Evolutionary conservation across 2,113 vertebrate genomes (phyloP), one percentile per base, ranked within the genome.

Genomic region (Podarcis raffonei): DNA sequence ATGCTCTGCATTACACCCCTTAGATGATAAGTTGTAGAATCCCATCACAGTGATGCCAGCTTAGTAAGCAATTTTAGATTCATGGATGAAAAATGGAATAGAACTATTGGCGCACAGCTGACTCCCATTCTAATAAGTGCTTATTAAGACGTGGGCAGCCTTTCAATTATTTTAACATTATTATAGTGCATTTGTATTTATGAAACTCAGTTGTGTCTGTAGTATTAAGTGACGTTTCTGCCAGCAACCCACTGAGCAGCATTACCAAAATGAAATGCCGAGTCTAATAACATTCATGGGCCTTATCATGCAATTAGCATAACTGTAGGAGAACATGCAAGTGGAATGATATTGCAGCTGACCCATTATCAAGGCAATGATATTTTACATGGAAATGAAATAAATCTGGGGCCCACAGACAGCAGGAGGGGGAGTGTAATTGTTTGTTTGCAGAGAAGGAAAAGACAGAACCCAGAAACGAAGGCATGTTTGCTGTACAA

Each of bases 261-360:
- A 85, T 91, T 90, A 53, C 91, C 88, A 87, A 91, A 94, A 91
- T 91, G 84, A 94, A 96, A 94, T 84, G 74, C 76, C 72, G 83
- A 77, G 27, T 92, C 87, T 93, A 88, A 92, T 93, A 90, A 91
- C 77, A 79, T 84, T 90, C 81, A 30, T 9, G 18, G 25, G 89
- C 86, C 81, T 89, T 92, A 89, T 93, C 89, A 80, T 75, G 80
- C 92, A 96, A 96, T 96, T 96, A 96, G 93, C 95, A 94, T 94
- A 89, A 91, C 80, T 92, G 89, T 53, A 91, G 94, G 94, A 84
- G 89, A 94, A 93, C 91, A 79, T 92, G 92, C 25, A 74, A 94
- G 89, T 91, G 92, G 93, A 95, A 85, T 87, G 90, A 57, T 92
- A 87, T 93, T 93, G 89, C 93, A 37, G 94, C 94, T 96, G 96